A percentile compares a stretch with the other conserved stretches of the same genome.
Evolutionary conservation across 2,113 vertebrate genomes (phyloP).

Genomic region (Myrmecophaga tridactyla): DNA sequence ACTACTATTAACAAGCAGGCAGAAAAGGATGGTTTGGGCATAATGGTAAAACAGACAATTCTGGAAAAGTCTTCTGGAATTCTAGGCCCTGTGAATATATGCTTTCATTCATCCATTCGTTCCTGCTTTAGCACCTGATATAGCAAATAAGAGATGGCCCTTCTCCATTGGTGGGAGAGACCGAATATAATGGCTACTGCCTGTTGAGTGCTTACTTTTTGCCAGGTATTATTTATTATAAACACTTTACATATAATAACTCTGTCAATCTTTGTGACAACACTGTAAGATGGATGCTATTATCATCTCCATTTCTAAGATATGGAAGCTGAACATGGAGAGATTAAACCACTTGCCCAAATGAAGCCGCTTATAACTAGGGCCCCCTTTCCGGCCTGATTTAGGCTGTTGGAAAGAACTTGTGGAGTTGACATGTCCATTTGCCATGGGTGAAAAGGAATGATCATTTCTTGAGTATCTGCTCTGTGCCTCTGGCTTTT

Average conservation of each 20-base stretch:
- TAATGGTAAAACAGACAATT: not conserved
- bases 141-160: not conserved
- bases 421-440: not conserved
- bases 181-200: not conserved
- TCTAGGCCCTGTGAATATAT: not conserved
- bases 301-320: not conserved
- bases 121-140: not conserved
- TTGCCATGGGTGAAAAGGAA: not conserved
- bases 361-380: not conserved
- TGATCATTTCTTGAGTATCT: not conserved
- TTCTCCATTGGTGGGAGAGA: not conserved
- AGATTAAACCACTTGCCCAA: not conserved
- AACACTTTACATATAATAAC: rapidly evolving
- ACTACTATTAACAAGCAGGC: not conserved
- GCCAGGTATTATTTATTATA: not conserved
- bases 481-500: not conserved
- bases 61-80: not conserved
- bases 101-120: not conserved
- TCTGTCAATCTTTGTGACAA: not conserved
- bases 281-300: rapidly evolving
- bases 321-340: not conserved
- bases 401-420: not conserved
- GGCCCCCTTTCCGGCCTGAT: not conserved
- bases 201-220: not conserved
- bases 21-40: not conserved